Base-by-base conservation (phyloP, 2,113 vertebrate genomes). In the Hemiscyllium ocellatum region DNA sequence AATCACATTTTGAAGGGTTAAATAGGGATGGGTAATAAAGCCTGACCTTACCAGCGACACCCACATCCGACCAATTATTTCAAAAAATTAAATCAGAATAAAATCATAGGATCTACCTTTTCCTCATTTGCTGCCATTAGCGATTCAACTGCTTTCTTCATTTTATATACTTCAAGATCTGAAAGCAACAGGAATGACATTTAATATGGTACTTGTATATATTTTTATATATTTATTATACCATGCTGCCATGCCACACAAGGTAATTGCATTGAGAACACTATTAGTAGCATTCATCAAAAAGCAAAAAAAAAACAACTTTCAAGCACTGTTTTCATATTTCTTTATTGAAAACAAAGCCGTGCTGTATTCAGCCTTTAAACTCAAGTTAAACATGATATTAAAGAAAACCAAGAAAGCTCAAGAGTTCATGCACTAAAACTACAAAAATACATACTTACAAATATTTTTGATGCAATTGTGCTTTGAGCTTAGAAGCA, bases 91-190 rank as follows among this genome's bases (percentile, higher is more conserved):
- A n/a, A 7, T 66, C 4, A 91, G 56, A 17, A 83, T n/a, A 33
- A 17, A 90, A 90, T 90, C 52, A 90, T 13, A 90, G 61, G 15
- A 95, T 42, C 65, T 97, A 98, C 98, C 98, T 98, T 98, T 96
- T 98, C 98, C 96, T 98, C 98, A 97, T 99, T 99, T 96, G 98
- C 99, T 95, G 98, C 98, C 99, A 99, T 98, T 96, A 99, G 96
- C 1, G 99, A 99, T 95, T 99, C 99, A 94, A 99, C 97, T 0
- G 98, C 98, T 96, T 98, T 99, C 97, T 99, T 99, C 99, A 99
- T 98, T 96, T 98, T 98, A 97, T 99, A 99, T 86, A 99, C 98
- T 97, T 99, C 99, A 96, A 98, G 97, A 97, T 99, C 99, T 99
- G 97, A 93, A 96, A 96, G 61, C 22, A 90, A 42, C 47, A 33